Evolutionary conservation across 2,797 vertebrate species (phyloP), one percentile per base, ranked within the genome.

Genomic region (Pachyuromys duprasi): DNA sequence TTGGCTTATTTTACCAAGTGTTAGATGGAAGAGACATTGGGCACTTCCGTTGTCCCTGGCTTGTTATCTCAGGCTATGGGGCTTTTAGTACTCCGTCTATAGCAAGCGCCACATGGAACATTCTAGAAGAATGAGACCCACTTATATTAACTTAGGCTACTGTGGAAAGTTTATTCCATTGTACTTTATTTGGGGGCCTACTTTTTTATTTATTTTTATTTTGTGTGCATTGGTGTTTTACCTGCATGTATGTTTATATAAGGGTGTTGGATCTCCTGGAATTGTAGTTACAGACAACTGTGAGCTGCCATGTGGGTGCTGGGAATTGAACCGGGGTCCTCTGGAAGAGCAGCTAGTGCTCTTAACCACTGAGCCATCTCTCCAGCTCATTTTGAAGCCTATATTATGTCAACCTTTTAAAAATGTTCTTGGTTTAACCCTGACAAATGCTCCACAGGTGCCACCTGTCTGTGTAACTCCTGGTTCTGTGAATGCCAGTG

Each of bases 181-280:
- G n/a, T 74, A 70, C 86, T 95, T 95, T 93, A 36, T 33, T 36
- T 83, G 72, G 84, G 39, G n/a, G 8, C 70, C 70, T 33, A 88
- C 49, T 69, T 69, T 67, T 69, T 7, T 3, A 33, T 69, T 69
- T n/a, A 69, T 69, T 14, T 69, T n/a, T 69, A 33, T n/a, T 69
- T n/a, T 2, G 18, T n/a, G 14, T 69, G 17, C 33, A 69, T 69
- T 17, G 67, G 33, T 69, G 5, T n/a, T 69, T 69, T 69, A 5
- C 67, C 67, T n/a, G 28, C 63, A 67, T 67, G 11, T 69, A 33
- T n/a, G 67, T n/a, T 31, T 69, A 7, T n/a, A 69, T 69, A 31
- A 69, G 67, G 28, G 31, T 69, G 13, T 69, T 17, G 33, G 67
- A 69, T n/a, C 33, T 31, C 31, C 67, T 69, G 33, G 67, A 69